Evolutionary conservation across 1,140 invertebrate species (phyloP).

Genomic region (Zophobas atratus): DNA sequence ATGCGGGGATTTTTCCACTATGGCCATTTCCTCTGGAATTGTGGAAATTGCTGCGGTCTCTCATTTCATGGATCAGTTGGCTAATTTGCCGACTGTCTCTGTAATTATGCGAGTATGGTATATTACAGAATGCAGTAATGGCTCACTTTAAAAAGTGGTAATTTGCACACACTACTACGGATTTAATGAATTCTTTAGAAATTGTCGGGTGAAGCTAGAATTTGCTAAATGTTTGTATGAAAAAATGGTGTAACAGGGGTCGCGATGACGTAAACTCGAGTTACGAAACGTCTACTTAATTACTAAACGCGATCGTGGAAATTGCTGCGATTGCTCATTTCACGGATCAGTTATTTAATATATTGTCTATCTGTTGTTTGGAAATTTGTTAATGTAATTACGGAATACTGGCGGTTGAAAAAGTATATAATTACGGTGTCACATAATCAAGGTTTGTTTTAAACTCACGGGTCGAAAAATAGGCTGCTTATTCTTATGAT

Average conservation of each 20-base stretch:
- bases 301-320: conserved; percentile 2
- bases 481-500: no score
- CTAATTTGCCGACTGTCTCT: conserved; percentile 20
- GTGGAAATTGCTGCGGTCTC: conserved; percentile 31
- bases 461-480: background rate
- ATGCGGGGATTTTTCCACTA: conserved; percentile 8
- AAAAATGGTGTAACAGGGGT: no score
- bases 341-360: conserved; percentile 35
- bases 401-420: background rate
- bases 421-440: background rate
- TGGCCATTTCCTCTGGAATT: conserved; percentile 12
- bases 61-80: conserved; percentile 38
- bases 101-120: no score
- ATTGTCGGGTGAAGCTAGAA: no score
- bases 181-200: no score
- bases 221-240: no score
- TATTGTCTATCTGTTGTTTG: conserved; percentile 12
- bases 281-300: no score
- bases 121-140: no score
- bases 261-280: no score
- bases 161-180: no score
- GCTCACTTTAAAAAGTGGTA: no score
- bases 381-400: background rate
- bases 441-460: background rate
- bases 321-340: conserved; percentile 35